These are phyloP conservation scores for Plodia interpunctella DNA, from an alignment of 1,140 invertebrate species.

Conservation along the genomic window DNA sequence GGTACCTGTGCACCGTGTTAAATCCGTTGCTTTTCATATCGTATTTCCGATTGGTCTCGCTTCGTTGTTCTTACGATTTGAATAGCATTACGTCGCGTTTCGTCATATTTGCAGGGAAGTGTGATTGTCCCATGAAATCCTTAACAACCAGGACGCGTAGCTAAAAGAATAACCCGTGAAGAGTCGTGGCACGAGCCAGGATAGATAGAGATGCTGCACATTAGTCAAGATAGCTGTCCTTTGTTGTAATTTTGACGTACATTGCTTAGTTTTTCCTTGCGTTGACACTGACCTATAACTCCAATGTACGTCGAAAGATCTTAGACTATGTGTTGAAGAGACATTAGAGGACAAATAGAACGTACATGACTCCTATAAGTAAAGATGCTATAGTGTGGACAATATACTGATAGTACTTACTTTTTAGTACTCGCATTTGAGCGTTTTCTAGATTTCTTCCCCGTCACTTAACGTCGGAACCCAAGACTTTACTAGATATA, in stretches of 20 bases:
- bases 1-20: neutral
- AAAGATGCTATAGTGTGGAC: no score
- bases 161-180: constrained; percentile 39
- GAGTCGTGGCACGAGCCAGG: constrained; percentile 54
- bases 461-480: no score
- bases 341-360: neutral
- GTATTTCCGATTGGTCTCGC: neutral
- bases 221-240: no score
- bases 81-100: neutral
- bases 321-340: no score
- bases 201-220: constrained; percentile 28
- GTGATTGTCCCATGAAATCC: constrained; percentile 14
- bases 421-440: no score
- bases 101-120: neutral
- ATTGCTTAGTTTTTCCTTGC: no score
- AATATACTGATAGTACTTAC: no score
- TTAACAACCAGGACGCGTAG: constrained; percentile 11
- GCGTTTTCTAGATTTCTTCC: no score
- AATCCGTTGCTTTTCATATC: constrained; percentile 7
- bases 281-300: no score
- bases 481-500: no score
- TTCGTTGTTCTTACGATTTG: constrained; percentile 6
- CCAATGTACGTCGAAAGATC: no score
- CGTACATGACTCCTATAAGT: neutral
- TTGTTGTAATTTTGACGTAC: no score